A percentile compares a stretch with the other conserved stretches of the same genome.
phyloP scores from a whole-genome alignment of 92 coral and sea anemone species.

The Chrysogorgia sp. region DNA sequence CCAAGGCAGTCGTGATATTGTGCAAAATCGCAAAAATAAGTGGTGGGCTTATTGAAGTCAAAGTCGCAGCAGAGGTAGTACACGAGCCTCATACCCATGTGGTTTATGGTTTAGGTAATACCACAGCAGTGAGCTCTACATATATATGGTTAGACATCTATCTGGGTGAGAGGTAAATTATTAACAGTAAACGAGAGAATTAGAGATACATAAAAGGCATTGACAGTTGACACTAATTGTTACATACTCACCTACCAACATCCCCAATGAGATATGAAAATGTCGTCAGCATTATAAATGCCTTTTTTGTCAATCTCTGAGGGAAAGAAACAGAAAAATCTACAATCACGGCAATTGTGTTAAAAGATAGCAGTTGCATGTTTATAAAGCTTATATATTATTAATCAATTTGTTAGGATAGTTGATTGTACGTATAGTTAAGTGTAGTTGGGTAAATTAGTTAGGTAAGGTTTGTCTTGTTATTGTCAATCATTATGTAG shows the following conservation, averaged over 20 bases:
- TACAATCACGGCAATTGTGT: background rate
- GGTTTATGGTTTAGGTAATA: no score
- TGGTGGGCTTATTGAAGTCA: no score
- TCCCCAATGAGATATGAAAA: slow-evolving; percentile 29
- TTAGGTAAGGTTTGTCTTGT: no score
- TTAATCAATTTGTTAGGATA: no score
- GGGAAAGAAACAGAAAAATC: background rate
- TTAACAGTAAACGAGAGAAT: background rate
- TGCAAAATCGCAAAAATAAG: no score
- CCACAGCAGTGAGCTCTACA: no score
- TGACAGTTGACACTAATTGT: background rate
- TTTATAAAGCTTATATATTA: background rate
- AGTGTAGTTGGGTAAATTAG: no score
- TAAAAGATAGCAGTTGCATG: background rate
- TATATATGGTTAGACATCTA: background rate
- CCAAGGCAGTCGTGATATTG: no score
- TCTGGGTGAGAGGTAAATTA: background rate
- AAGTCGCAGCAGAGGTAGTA: no score
- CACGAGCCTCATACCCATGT: no score
- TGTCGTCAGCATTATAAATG: slow-evolving; percentile 26
- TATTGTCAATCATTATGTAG: no score
- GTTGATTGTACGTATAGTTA: no score
- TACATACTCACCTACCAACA: slow-evolving; percentile 14
- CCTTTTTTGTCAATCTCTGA: slow-evolving; percentile 27
- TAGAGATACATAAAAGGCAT: background rate